These are phyloP conservation scores for Stratiomys singularior DNA, from an alignment of 2,888 invertebrate species.

Conservation along the genomic window DNA sequence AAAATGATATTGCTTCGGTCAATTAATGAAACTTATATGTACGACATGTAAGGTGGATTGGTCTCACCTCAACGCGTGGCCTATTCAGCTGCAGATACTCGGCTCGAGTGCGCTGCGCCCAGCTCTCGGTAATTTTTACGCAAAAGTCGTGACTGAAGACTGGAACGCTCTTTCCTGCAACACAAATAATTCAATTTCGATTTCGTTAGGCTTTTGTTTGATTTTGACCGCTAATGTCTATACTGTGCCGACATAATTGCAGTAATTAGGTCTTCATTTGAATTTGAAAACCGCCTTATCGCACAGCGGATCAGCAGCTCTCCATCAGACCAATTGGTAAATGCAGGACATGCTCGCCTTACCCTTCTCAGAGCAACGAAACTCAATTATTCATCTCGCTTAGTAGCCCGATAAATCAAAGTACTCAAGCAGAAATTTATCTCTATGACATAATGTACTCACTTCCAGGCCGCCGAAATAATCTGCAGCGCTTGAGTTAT, in stretches of 20 bases:
- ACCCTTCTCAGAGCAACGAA: too few species aligned
- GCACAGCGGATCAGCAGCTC: too few species aligned
- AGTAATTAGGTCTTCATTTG: not conserved
- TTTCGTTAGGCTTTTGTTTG: not conserved
- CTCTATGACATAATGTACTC: not conserved
- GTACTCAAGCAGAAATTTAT: not conserved
- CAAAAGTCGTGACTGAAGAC: conserved; percentile 30
- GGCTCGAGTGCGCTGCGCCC: not conserved
- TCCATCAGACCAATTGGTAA: too few species aligned
- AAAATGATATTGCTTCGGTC: conserved; percentile 26
- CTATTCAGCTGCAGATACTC: not conserved
- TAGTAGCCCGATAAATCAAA: not conserved
- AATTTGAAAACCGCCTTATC: conserved; percentile 3
- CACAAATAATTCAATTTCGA: not conserved
- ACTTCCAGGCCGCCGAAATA: not conserved
- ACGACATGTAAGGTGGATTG: conserved; percentile 28
- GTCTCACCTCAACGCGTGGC: conserved; percentile 29
- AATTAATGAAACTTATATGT: conserved; percentile 28
- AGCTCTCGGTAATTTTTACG: not conserved
- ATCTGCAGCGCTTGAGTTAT: conserved; percentile 20
- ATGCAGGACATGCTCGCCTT: too few species aligned
- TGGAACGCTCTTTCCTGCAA: conserved; percentile 7
- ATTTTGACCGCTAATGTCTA: not conserved
- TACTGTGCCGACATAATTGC: not conserved
- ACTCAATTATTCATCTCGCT: not conserved